Evolutionary conservation across 2,113 vertebrate species (phyloP), one percentile per base, ranked within the genome.

Genomic region (Malurus melanocephalus): DNA sequence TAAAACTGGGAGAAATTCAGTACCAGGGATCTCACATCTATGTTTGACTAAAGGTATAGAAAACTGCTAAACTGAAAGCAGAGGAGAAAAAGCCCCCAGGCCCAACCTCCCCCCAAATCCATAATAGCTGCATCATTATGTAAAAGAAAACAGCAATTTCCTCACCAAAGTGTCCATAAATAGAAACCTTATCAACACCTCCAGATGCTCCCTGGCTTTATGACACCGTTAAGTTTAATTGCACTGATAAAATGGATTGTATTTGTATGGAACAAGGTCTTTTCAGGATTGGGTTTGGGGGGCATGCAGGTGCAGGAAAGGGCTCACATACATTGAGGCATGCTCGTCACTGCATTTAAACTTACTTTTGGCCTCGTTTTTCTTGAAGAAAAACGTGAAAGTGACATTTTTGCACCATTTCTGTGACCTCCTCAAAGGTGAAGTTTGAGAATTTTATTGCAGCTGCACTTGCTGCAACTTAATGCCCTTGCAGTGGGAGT

Each of bases 131-230:
- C 46, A 83, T 57, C 75, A 38, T 80, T 82, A 87, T 67, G 57
- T 57, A n/a, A 84, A 85, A 85, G 72, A 71, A 90, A 76, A 26
- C 55, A 73, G 51, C 89, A 81, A 46, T 90, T 85, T 62, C 62
- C 24, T 45, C 48, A 45, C 51, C 69, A 30, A 84, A 69, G 52
- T 43, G 19, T 67, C 78, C 73, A 84, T 93, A 90, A 94, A 91
- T 65, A 27, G 86, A 91, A 87, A 85, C 53, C 84, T 81, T 90
- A 95, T 87, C 94, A 84, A 83, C 91, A 84, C 52, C 77, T 94
- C 76, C 85, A 95, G 87, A 76, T 93, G 90, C 79, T 89, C 42
- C 27, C 57, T 91, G 82, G 27, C 82, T 92, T 95, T 92, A 92
- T 84, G 87, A n/a, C 74, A 86, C 80, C 3, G 16, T 94, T 84